A percentile compares a stretch with the other conserved stretches of the same genome.
Evolutionary conservation across 2,113 vertebrate genomes (phyloP).

Genomic region (Rousettus leschenaultii): DNA sequence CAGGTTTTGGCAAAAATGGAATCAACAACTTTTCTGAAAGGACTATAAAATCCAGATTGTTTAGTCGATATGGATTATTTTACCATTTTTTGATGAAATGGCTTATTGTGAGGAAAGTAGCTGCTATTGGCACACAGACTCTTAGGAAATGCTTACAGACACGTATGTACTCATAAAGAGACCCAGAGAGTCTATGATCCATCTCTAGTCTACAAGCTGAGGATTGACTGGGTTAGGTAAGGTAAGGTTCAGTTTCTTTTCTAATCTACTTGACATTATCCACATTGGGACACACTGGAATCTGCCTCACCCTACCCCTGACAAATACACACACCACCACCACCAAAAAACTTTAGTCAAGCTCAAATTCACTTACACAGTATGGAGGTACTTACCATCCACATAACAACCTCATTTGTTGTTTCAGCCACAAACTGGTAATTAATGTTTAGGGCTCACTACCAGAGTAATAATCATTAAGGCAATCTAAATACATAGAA

Average conservation of each 20-base stretch:
- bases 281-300: background rate
- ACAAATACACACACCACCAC: background rate
- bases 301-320: background rate
- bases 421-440: background rate
- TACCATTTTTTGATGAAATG: background rate
- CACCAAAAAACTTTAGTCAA: background rate
- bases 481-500: background rate
- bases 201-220: background rate
- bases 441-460: background rate
- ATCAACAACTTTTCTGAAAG: background rate
- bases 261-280: background rate
- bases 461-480: background rate
- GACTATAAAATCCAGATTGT: background rate
- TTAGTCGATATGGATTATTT: background rate
- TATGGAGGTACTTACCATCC: background rate
- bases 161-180: background rate
- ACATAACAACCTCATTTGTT: background rate
- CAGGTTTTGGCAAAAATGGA: background rate
- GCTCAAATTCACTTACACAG: background rate
- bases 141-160: background rate
- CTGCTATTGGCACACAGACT: background rate
- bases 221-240: background rate
- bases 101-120: background rate
- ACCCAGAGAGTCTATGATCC: background rate
- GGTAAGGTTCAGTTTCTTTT: background rate